A percentile compares a stretch with the other conserved stretches of the same genome.
Evolutionary conservation across 2,113 vertebrate genomes (phyloP).

Genomic region (Hippocampus abdominalis): DNA sequence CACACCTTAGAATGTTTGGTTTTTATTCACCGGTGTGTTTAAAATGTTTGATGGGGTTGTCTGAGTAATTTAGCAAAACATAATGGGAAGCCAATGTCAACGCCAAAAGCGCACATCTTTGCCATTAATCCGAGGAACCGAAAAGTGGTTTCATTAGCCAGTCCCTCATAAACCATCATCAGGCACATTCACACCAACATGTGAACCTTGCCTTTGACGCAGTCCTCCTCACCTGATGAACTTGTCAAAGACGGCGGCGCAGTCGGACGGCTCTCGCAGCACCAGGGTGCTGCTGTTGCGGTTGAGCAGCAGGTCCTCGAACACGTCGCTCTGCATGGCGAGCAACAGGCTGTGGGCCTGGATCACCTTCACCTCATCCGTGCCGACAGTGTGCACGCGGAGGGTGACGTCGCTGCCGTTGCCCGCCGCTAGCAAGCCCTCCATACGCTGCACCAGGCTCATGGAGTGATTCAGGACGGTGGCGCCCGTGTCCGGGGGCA

Average conservation of each 20-base stretch:
- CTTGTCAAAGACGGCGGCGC: conserved; percentile 84
- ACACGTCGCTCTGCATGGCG: conserved; percentile 84
- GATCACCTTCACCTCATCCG: conserved; percentile 89
- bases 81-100: too few relatives aligned
- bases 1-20: too few relatives aligned
- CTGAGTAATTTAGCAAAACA: too few relatives aligned
- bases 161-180: too few relatives aligned
- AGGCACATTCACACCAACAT: too few relatives aligned
- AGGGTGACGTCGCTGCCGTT: conserved; percentile 88
- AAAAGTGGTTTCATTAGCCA: too few relatives aligned
- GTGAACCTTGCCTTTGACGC: too few relatives aligned
- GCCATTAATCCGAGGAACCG: too few relatives aligned
- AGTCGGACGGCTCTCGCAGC: conserved; percentile 76
- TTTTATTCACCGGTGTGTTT: too few relatives aligned
- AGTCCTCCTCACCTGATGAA: conserved; percentile 80
- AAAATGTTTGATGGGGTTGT: too few relatives aligned
- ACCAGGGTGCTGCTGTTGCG: conserved; percentile 73
- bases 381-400: conserved; percentile 77
- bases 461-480: conserved; percentile 88
- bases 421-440: conserved; percentile 79
- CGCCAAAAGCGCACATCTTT: too few relatives aligned
- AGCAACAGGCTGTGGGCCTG: conserved; percentile 87
- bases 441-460: conserved; percentile 83
- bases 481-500: conserved; percentile 60
- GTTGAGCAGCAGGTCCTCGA: conserved; percentile 80